Percentiles rank a stretch among this genome's conserved stretches.
These are phyloP conservation scores for Allenopithecus nigroviridis DNA, from an alignment of 2,797 vertebrate genomes.

Conservation along the genomic window DNA sequence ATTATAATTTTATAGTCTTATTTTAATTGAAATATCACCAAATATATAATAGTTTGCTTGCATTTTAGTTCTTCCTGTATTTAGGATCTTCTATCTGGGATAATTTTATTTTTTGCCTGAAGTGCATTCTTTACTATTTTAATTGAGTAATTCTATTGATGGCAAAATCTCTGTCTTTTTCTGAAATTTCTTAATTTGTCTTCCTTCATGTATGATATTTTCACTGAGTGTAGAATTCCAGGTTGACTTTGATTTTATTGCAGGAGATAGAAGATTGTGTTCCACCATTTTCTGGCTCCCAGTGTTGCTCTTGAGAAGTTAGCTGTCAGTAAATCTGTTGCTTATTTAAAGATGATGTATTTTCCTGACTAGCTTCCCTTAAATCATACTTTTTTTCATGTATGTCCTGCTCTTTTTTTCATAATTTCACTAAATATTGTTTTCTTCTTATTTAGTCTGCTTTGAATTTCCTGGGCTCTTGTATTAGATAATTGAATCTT, in stretches of 20 bases:
- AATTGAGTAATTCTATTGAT: neutral
- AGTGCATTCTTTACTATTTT: neutral
- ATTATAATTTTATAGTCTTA: neutral
- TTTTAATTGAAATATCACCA: neutral
- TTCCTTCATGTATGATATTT: neutral
- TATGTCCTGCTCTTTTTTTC: neutral
- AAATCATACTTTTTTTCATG: neutral
- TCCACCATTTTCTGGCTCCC: neutral
- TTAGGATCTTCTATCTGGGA: neutral
- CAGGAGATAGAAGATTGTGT: neutral
- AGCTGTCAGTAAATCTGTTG: neutral
- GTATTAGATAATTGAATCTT: neutral
- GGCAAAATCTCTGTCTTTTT: neutral
- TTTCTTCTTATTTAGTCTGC: neutral
- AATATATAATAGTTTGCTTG: neutral
- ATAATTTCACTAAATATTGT: neutral
- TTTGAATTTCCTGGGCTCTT: neutral
- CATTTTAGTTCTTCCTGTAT: neutral
- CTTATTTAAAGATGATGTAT: neutral
- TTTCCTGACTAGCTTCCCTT: neutral
- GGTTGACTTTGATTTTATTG: neutral
- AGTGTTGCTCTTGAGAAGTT: neutral
- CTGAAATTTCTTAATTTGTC: neutral
- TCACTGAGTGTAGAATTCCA: neutral
- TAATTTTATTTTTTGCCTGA: neutral